A percentile compares a stretch with the other conserved stretches of the same genome.
Conservation (phyloP, 1,140 invertebrate species). For the Colletes gigas region DNA sequence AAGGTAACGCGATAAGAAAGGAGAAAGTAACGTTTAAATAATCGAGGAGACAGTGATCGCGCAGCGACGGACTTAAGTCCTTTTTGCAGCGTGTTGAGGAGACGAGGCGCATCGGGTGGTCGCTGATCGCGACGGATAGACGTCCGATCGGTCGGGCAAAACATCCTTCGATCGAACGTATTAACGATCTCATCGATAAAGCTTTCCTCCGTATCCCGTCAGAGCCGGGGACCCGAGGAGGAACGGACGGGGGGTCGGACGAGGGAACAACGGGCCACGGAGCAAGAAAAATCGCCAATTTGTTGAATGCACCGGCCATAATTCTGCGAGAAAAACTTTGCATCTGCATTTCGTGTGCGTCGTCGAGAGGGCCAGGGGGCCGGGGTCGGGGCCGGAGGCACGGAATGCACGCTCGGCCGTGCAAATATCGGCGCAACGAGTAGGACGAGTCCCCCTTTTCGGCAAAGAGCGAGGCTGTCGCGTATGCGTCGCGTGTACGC, state of each 20-base stretch:
- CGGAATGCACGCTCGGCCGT: background rate
- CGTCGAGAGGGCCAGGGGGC: too few relatives aligned
- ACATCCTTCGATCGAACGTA: constrained; percentile 71
- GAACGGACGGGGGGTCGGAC: background rate
- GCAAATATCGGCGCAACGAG: constrained; percentile 19
- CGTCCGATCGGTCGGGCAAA: constrained; percentile 70
- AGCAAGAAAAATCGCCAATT: constrained; percentile 73
- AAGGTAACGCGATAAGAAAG: constrained; percentile 30
- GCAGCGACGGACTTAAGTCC: constrained; percentile 34
- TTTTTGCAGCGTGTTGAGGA: constrained; percentile 59
- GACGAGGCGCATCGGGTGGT: constrained; percentile 73
- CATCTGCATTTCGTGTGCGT: constrained; percentile 52
- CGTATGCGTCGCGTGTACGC: background rate
- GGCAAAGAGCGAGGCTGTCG: background rate
- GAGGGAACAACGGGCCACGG: background rate
- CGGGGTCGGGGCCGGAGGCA: background rate
- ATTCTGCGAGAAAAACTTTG: constrained; percentile 56
- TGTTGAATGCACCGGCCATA: constrained; percentile 67
- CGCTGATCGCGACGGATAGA: constrained; percentile 77
- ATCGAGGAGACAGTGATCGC: constrained; percentile 47
- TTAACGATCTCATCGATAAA: constrained; percentile 77
- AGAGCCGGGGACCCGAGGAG: background rate
- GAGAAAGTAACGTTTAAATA: constrained; percentile 58
- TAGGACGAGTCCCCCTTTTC: constrained; percentile 38
- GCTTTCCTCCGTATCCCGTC: constrained; percentile 51